Evolutionary conservation across 2,888 invertebrate species (phyloP), one percentile per base, ranked within the genome.

Genomic region (Dioctria rufipes): DNA sequence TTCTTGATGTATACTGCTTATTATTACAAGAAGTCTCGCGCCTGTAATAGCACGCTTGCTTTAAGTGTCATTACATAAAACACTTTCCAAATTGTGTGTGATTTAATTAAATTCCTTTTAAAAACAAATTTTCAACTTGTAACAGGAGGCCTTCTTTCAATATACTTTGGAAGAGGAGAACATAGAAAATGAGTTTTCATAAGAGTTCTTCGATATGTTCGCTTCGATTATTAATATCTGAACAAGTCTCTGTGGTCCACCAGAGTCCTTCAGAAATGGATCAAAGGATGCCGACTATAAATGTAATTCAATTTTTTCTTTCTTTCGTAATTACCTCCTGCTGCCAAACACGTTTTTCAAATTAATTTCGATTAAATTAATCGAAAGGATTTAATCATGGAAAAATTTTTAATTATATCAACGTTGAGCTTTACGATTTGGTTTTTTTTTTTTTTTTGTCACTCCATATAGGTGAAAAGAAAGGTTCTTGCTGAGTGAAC

Each of bases 271-370:
- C 5, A 39, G 5, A n/a, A 61, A 61, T 25, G 61, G 61, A 61
- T 61, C 61, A 61, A 61, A 61, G 61, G 5, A 61, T 58, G 11
- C 37, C 61, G 61, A 61, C 39, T 61, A 8, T 5, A 61, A 4
- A 39, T 61, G 4, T 61, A 61, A 25, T 25, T 25, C 25, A 25
- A 25, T 25, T 25, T 61, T 61, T 61, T 11, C 3, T 61, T 5
- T 61, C 39, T n/a, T 8, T 25, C 25, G 11, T 37, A 61, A 61
- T 61, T 69, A 42, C 69, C 69, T 69, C 69, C 51, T 49, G 69
- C 69, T 25, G 69, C 42, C 37, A 11, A 66, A 49, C 69, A 69
- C 69, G 69, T 69, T 69, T 69, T 49, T 11, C 69, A 61, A 61
- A 61, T 61, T 61, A 61, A 8, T 61, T 4, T 13, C 61, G n/a